These are phyloP conservation scores for Pycnomerus fuliginosus DNA, from an alignment of 2,888 invertebrate genomes.

Conservation along the genomic window DNA sequence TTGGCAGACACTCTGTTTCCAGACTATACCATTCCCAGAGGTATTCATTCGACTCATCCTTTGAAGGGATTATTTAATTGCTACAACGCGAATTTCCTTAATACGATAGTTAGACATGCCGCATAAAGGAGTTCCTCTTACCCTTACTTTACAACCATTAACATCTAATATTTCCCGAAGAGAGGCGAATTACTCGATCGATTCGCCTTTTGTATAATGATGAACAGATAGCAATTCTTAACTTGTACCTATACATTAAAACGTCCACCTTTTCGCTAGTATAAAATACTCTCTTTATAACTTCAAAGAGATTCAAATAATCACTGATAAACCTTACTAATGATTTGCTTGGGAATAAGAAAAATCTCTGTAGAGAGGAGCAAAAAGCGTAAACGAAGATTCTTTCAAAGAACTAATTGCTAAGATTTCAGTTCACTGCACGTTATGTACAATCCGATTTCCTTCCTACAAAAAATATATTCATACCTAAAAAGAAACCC, in stretches of 20 bases:
- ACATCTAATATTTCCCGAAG: constrained; percentile 50
- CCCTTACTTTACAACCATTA: constrained; percentile 52
- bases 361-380: constrained; percentile 45
- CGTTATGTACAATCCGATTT: constrained; percentile 50
- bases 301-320: constrained; percentile 49
- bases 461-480: constrained; percentile 43
- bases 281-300: constrained; percentile 41
- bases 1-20: constrained; percentile 13
- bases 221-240: constrained; percentile 16
- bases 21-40: constrained; percentile 44
- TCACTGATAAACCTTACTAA: constrained; percentile 54
- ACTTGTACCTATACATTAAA: constrained; percentile 2
- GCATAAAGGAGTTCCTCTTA: constrained; percentile 52
- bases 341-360: constrained; percentile 50
- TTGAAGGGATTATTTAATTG: constrained; percentile 56
- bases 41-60: constrained; percentile 52
- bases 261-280: constrained; percentile 1
- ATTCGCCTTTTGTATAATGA: constrained; percentile 35
- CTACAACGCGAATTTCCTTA: constrained; percentile 52
- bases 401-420: constrained; percentile 54
- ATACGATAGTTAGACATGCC: constrained; percentile 51
- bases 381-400: constrained; percentile 49
- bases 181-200: constrained; percentile 37
- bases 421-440: constrained; percentile 53
- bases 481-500: constrained; percentile 45